phyloP scores from a whole-genome alignment of 2,113 vertebrate genomes.

The Hemicordylus capensis region DNA sequence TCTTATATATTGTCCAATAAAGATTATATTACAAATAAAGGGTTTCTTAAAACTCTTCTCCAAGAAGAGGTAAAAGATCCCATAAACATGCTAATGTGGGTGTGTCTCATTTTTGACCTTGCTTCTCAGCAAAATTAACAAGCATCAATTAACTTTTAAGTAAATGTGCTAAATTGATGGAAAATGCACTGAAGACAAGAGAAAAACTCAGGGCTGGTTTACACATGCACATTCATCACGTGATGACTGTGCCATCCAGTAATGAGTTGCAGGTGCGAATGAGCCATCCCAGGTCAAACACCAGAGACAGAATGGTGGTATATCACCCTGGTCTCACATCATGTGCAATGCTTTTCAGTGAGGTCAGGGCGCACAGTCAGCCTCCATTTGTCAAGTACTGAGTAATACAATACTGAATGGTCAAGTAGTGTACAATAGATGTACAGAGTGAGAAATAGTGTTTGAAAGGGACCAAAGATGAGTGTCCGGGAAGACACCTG shows the following conservation, averaged over 20 bases:
- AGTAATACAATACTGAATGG: neutral
- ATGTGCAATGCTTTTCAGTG: neutral
- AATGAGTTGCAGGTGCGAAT: neutral
- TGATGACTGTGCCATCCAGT: neutral
- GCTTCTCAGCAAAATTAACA: constrained; percentile 70
- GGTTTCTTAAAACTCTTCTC: constrained; percentile 39
- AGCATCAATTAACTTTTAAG: constrained; percentile 73
- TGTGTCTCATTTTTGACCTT: constrained; percentile 58
- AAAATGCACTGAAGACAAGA: constrained; percentile 58
- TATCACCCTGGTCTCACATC: neutral
- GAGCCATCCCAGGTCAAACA: neutral
- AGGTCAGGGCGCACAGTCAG: neutral
- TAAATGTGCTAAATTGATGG: constrained; percentile 65
- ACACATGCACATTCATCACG: neutral
- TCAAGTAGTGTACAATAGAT: neutral
- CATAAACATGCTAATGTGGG: constrained; percentile 45
- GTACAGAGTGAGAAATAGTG: neutral
- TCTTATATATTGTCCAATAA: constrained; percentile 45
- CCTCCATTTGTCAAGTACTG: neutral
- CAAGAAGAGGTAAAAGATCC: constrained; percentile 43
- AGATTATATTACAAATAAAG: constrained; percentile 45
- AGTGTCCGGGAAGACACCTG: neutral
- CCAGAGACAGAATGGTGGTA: neutral
- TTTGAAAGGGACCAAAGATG: no score
- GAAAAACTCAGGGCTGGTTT: constrained; percentile 26